These are phyloP conservation scores for Diaprepes abbreviatus DNA, from an alignment of 2,888 invertebrate species.

Conservation along the genomic window DNA sequence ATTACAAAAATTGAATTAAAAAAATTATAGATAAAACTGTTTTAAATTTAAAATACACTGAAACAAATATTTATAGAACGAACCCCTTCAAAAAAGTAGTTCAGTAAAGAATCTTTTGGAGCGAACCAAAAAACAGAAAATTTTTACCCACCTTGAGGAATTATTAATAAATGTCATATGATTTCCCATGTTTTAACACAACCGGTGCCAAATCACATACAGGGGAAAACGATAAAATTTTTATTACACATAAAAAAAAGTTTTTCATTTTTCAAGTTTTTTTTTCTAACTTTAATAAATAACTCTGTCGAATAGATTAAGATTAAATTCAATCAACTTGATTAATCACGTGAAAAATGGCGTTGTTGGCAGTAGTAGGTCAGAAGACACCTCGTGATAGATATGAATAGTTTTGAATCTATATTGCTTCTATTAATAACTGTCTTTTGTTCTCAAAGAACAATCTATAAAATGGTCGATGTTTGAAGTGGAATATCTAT, in stretches of 20 bases:
- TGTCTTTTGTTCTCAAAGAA: not conserved
- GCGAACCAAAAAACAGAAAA: no score
- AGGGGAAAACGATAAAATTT: not conserved
- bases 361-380: slow-evolving; percentile 26
- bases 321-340: not conserved
- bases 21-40: no score
- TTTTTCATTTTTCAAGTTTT: not conserved
- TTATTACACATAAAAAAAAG: not conserved
- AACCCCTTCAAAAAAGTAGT: no score
- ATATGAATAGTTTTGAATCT: slow-evolving; percentile 30
- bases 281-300: slow-evolving; percentile 3
- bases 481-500: not conserved
- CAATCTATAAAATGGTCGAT: not conserved
- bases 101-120: no score
- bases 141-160: not conserved
- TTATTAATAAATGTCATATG: not conserved
- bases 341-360: slow-evolving; percentile 5
- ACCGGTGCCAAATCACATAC: not conserved
- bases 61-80: no score
- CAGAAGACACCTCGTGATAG: slow-evolving; percentile 35
- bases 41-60: no score
- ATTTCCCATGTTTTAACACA: not conserved
- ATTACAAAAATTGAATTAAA: no score
- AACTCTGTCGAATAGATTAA: slow-evolving; percentile 7
- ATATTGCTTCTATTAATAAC: slow-evolving; percentile 16